Evolutionary conservation across 2,797 vertebrate genomes (phyloP), one percentile per base, ranked within the genome.

Genomic region (Enteromius afrohamiltoni): DNA sequence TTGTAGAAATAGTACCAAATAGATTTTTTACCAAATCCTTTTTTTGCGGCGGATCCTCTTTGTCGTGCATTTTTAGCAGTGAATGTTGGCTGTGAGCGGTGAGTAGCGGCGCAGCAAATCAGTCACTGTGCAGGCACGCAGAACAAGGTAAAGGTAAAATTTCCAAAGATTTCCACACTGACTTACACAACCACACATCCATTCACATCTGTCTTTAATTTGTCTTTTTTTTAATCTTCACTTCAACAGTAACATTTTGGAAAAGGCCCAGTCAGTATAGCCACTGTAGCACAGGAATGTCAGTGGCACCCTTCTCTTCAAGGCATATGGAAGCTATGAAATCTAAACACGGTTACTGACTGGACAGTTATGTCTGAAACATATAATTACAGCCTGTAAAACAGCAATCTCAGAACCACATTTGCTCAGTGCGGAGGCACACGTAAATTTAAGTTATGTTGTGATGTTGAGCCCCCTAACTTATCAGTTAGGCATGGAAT

Each of bases 161-260:
- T n/a, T n/a, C n/a, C n/a, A n/a, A n/a, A n/a, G n/a, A n/a, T n/a
- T n/a, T n/a, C n/a, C 69, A 78, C 86, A 77, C 86, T 83, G 7
- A 45, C 47, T 77, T 76, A 6, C 64, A 53, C 55, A 60, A 21
- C 31, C 58, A 13, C n/a, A 47, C 62, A 53, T 53, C 21, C 26
- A 42, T 85, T 53, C 86, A 89, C 89, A 92, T 93, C 90, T 93
- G 92, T 85, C 86, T 89, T 87, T 88, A 82, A 93, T 94, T 92
- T 89, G 77, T 17, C 34, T 37, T 37, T 37, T 34, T 37, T 37
- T 37, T 37, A 6, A 37, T 88, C 82, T 77, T 83, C 65, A 53
- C 86, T 86, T 88, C 68, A 90, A 88, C 60, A 29, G 86, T 91
- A 89, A 85, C 87, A 86, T 71, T 77, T 79, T 42, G 80, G 68